These are phyloP conservation scores for Bombus superbus DNA, from an alignment of 1,140 invertebrate species.

Conservation along the genomic window DNA sequence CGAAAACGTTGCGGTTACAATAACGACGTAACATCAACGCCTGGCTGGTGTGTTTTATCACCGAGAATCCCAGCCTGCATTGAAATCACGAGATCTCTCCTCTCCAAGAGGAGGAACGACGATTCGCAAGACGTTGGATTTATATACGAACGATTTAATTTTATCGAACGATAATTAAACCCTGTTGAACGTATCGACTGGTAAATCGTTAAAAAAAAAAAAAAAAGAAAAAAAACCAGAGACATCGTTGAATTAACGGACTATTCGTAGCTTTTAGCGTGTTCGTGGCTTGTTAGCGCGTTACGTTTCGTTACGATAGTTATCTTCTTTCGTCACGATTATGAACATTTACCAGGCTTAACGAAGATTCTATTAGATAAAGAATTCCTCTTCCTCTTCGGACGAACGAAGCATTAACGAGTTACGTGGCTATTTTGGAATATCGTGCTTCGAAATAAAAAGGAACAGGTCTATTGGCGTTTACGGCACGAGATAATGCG, in stretches of 20 bases:
- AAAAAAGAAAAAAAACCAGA: neutral
- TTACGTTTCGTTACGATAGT: neutral
- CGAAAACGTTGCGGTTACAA: neutral
- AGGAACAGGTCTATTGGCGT: neutral
- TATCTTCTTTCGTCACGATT: neutral
- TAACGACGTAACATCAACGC: conserved; percentile 75
- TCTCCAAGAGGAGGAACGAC: conserved; percentile 5
- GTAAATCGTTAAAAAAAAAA: neutral
- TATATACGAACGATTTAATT: neutral
- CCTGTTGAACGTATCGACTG: too few species aligned
- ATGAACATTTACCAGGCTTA: neutral
- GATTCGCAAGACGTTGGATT: neutral
- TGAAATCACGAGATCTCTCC: conserved; percentile 73
- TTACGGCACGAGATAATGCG: neutral
- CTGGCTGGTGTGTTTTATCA: conserved; percentile 66
- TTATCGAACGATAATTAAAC: too few species aligned
- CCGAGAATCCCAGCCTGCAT: conserved; percentile 68
- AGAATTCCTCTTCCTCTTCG: neutral
- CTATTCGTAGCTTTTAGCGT: neutral
- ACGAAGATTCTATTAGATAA: neutral
- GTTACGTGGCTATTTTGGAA: neutral
- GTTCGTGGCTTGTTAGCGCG: neutral
- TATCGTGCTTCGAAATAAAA: neutral
- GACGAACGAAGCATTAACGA: neutral
- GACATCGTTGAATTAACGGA: neutral